Evolutionary conservation across 2,113 vertebrate species (phyloP), one percentile per base, ranked within the genome.

Genomic region (Entomyzon cyanotis): DNA sequence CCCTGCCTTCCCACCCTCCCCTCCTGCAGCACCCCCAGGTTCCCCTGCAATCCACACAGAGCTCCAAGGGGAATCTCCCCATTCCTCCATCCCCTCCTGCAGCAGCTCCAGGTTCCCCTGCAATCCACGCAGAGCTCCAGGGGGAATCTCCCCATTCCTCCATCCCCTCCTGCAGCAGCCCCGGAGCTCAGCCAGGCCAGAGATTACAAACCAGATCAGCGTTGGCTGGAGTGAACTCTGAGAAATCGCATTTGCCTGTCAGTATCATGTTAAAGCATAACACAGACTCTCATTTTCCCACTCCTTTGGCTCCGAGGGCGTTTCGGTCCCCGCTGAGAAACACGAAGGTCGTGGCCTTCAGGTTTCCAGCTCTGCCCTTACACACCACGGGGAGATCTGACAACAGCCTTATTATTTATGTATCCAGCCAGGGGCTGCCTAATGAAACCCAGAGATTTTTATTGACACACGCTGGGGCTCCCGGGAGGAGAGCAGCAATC

Each of bases 231-330:
- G 95, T 82, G 79, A 73, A 37, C 81, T 3, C 89, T 91, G 92
- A 85, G 94, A 80, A 97, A 93, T 98, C 95, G 96, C 98, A 97
- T 98, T 97, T 96, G 96, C 97, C 97, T 98, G 98, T 98, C 98
- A 98, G 98, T 87, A 92, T 98, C 98, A 93, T 86, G 93, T 81
- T 97, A 96, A 98, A 98, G 97, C 98, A 97, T 80, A 98, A 98
- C 98, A 98, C 98, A 98, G 98, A 97, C 98, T 97, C 96, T 96
- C 96, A 97, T 94, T 97, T 98, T 98, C 98, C 97, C 98, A 98
- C 90, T 93, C 62, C 87, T 96, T 47, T 70, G 86, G 95, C 95
- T 86, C 94, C 60, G 91, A 95, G 96, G 98, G 97, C 79, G 97
- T 97, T 98, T 97, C 56, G 92, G 97, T 98, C 97, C 98, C 98